Conservation (phyloP, 2,797 vertebrate species). For the Alectoris magna region DNA sequence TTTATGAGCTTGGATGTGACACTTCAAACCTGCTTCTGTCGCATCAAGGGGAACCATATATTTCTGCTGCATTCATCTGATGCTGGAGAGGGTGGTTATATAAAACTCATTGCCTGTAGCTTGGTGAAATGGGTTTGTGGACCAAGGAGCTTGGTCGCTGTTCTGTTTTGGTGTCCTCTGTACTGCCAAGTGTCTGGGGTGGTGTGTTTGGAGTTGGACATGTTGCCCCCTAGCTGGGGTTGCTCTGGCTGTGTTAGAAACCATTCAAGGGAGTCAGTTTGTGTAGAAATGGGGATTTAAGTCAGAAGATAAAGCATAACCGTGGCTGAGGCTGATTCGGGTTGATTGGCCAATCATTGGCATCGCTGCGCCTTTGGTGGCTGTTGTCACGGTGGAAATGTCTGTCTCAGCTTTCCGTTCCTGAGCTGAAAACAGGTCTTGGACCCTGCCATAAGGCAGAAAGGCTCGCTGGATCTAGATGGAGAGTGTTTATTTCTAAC, state of each 20-base stretch:
- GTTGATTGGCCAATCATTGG: not conserved
- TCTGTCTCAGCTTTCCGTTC: not conserved
- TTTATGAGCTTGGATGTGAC: not conserved
- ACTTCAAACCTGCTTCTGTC: not conserved
- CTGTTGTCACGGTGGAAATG: not conserved
- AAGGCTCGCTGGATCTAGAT: fast-evolving
- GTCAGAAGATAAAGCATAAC: not conserved
- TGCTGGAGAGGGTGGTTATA: not conserved
- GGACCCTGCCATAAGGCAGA: not conserved
- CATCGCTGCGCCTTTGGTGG: not conserved
- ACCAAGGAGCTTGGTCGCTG: not conserved
- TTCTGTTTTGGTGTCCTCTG: fast-evolving
- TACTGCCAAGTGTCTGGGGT: fast-evolving
- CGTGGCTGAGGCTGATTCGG: not conserved
- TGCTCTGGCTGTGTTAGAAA: fast-evolving
- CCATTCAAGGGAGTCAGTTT: not conserved
- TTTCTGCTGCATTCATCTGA: not conserved
- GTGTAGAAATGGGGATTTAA: not conserved
- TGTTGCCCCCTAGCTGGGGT: not conserved
- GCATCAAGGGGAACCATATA: not conserved
- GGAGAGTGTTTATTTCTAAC: not conserved
- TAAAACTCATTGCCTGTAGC: fast-evolving
- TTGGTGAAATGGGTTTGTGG: not conserved
- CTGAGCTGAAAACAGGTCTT: not conserved
- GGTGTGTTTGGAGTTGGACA: not conserved